Evolutionary conservation across 2,113 vertebrate genomes (phyloP), one percentile per base, ranked within the genome.

Genomic region (Donacobius atricapilla): DNA sequence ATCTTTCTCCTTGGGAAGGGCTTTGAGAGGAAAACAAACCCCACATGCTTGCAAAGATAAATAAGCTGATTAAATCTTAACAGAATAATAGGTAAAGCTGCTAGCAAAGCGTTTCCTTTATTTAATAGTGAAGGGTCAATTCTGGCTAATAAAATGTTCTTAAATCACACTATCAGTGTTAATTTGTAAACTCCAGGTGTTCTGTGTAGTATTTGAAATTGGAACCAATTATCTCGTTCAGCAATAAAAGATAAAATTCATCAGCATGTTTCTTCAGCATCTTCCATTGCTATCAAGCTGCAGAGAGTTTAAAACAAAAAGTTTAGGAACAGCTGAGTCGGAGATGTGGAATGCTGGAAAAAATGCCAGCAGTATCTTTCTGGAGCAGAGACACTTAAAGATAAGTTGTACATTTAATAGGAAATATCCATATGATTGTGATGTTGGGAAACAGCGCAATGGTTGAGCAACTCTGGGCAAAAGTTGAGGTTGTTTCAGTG

Each of bases 11-110:
- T 91, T 95, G 93, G 73, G 75, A 87, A 94, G 45, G 54, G 37
- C 81, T 93, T 97, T 91, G 93, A 64, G 88, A 61, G n/a, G 51
- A 75, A 84, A 78, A 63, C 68, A 81, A 90, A 73, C 19, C 48
- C 69, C 19, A 1, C 31, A 35, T 64, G 42, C 83, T 68, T 88
- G 83, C 66, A 35, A 61, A 89, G 87, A 94, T 92, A 93, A 93
- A 89, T 95, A 97, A 94, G 83, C 89, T 83, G 93, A 89, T 92
- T 95, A 94, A 77, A 87, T 87, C 89, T 37, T 44, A 69, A 44
- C 30, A 76, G 79, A 96, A 37, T 93, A 92, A 92, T 92, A 85
- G 39, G 57, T 65, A 70, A 92, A 89, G 60, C 71, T 95, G 89
- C 87, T 66, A 94, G 87, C 72, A 75, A 91, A 94, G 85, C 71